These are phyloP conservation scores for Orycteropus afer DNA, from an alignment of 2,113 vertebrate genomes.

Conservation along the genomic window DNA sequence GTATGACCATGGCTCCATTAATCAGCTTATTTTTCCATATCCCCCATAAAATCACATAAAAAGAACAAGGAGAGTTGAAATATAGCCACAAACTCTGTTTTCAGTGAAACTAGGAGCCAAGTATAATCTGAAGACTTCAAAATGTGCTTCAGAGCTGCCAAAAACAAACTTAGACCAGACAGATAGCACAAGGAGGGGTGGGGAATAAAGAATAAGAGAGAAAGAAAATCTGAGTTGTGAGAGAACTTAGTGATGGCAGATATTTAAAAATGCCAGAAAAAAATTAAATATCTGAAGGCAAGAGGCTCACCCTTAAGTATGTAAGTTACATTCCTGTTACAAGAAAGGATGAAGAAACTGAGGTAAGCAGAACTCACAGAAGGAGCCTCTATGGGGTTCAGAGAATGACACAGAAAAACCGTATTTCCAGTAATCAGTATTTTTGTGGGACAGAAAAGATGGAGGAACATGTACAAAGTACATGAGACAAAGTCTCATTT, in stretches of 20 bases:
- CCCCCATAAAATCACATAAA: neutral
- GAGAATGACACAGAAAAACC: neutral
- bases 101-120: slow-evolving; percentile 14
- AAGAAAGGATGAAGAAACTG: neutral
- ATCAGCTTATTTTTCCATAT: neutral
- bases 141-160: neutral
- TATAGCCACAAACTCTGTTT: neutral
- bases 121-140: neutral
- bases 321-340: neutral
- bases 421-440: neutral
- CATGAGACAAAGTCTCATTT: no score
- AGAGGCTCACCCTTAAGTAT: neutral
- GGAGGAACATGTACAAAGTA: neutral
- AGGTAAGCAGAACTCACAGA: neutral
- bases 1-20: neutral
- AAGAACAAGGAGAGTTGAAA: neutral
- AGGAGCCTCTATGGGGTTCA: neutral
- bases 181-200: neutral
- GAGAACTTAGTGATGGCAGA: neutral
- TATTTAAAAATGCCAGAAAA: neutral
- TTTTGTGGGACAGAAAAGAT: neutral
- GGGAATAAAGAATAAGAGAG: neutral
- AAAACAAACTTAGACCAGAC: slow-evolving; percentile 6
- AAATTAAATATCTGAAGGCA: neutral
- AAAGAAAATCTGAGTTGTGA: neutral